Evolutionary conservation across 2,113 vertebrate species (phyloP).

Genomic region (Crotalus viridis): DNA sequence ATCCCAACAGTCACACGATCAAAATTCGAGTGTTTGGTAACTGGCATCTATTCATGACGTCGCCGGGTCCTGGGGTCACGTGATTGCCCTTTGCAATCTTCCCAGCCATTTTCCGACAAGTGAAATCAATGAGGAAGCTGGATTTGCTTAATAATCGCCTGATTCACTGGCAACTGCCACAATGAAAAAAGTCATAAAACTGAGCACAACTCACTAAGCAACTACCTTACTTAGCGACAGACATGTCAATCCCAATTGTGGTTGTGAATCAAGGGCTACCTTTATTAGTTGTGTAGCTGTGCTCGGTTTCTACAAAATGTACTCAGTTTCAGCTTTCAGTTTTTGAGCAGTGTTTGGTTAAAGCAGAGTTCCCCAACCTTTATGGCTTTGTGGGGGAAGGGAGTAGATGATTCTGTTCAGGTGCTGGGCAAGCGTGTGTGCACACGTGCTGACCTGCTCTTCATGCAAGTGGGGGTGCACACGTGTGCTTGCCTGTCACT

Average conservation of each 20-base stretch:
- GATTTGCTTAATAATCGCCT: not conserved
- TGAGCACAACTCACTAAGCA: not conserved
- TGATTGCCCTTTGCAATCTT: not conserved
- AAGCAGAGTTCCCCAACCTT: not conserved
- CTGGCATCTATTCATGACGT: not conserved
- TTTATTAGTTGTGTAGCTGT: not conserved
- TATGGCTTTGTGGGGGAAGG: not conserved
- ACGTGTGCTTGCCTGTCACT: not conserved
- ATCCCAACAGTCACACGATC: not conserved
- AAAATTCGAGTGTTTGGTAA: not conserved
- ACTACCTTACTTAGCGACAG: not conserved
- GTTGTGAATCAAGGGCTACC: not conserved
- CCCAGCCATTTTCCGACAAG: not conserved
- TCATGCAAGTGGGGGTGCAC: not conserved
- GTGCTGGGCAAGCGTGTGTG: not conserved
- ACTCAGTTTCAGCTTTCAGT: not conserved
- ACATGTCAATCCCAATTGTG: not conserved
- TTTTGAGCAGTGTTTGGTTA: not conserved
- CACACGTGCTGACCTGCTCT: rapidly evolving
- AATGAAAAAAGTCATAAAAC: not conserved
- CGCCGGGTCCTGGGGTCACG: not conserved
- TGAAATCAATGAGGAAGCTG: not conserved
- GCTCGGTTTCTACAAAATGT: not conserved
- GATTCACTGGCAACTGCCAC: not conserved
- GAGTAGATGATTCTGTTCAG: not conserved